Percentiles rank a stretch among this genome's conserved stretches.
Evolutionary conservation across 2,113 vertebrate genomes (phyloP).

Genomic region (Aptenodytes forsteri): DNA sequence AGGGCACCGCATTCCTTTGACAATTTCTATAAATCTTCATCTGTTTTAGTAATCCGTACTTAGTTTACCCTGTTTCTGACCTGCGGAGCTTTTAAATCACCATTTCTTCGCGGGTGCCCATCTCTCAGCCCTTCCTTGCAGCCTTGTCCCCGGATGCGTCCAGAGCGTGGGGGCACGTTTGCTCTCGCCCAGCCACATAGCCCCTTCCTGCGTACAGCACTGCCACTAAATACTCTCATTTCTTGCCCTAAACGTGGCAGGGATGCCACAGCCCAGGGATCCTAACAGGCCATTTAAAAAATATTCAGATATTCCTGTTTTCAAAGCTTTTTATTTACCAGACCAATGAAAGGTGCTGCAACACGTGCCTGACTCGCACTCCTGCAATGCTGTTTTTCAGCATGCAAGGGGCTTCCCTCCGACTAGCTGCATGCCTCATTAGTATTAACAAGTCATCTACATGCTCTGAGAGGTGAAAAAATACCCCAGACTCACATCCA

Average conservation of each 20-base stretch:
- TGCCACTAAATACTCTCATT: background rate
- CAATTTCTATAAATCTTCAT: constrained; percentile 40
- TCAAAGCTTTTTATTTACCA: background rate
- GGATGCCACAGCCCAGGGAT: background rate
- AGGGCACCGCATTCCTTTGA: constrained; percentile 1
- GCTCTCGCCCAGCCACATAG: background rate
- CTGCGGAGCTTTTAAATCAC: background rate
- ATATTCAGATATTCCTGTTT: background rate
- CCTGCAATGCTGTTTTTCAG: background rate
- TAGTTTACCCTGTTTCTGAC: constrained; percentile 17
- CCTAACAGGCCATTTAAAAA: background rate
- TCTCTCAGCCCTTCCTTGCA: background rate
- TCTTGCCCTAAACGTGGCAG: background rate
- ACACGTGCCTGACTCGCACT: background rate
- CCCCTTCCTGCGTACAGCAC: background rate
- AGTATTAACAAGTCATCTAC: background rate
- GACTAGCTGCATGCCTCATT: background rate
- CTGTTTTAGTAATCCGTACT: background rate
- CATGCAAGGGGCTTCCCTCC: background rate
- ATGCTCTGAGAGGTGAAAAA: background rate
- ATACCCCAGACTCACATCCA: background rate
- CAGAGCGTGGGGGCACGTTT: rapidly evolving
- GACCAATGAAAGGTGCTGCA: background rate
- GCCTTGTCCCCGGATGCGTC: background rate
- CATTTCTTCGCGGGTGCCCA: rapidly evolving